Percentiles rank a stretch among this genome's conserved stretches.
Evolutionary conservation across 2,113 vertebrate genomes (phyloP).

Genomic region (Carassius auratus): DNA sequence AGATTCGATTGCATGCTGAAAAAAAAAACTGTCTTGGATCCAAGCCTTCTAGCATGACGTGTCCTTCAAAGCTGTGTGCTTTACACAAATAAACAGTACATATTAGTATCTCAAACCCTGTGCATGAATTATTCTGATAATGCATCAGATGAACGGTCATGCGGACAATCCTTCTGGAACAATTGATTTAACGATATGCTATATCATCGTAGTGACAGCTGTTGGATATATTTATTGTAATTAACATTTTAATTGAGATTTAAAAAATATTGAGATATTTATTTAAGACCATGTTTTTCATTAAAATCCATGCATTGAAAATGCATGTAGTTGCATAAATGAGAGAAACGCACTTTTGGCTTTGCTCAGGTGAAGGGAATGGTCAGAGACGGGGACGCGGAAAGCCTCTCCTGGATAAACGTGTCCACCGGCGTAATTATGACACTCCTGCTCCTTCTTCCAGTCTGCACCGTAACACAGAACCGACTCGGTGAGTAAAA

Average conservation of each 20-base stretch:
- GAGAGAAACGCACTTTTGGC: slow-evolving; percentile 86
- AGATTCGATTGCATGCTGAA: neutral
- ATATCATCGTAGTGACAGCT: neutral
- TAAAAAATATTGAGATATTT: neutral
- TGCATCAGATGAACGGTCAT: neutral
- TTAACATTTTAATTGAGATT: neutral
- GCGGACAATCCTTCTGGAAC: neutral
- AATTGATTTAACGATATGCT: neutral
- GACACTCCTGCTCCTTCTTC: slow-evolving; percentile 80
- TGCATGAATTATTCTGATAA: neutral
- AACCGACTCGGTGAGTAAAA: slow-evolving; percentile 51
- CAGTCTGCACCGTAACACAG: slow-evolving; percentile 54
- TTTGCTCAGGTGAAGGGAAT: slow-evolving; percentile 94
- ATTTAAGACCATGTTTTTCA: neutral
- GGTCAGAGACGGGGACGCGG: slow-evolving; percentile 81
- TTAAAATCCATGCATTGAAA: neutral
- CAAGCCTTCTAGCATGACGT: slow-evolving; percentile 3
- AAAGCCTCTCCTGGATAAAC: slow-evolving; percentile 90
- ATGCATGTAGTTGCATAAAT: neutral
- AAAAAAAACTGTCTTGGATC: neutral
- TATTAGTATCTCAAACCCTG: neutral
- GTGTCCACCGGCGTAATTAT: slow-evolving; percentile 91
- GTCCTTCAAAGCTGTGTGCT: too few relatives aligned
- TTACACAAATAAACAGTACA: neutral
- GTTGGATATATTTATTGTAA: neutral